phyloP scores from a whole-genome alignment of 2,888 invertebrate species.

The Heliconius charithonia region DNA sequence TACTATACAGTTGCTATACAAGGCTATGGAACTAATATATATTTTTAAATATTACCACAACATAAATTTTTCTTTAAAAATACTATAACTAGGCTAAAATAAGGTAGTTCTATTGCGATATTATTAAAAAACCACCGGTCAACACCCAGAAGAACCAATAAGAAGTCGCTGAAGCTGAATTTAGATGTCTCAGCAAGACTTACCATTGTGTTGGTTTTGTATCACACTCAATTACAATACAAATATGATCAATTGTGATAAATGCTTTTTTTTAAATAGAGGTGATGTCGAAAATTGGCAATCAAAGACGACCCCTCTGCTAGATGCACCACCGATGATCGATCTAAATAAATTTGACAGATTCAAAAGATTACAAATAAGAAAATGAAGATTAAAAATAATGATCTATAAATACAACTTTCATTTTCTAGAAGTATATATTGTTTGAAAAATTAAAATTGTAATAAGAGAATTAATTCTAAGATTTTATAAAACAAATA shows the following conservation, averaged over 20 bases:
- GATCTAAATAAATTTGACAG: constrained; percentile 56
- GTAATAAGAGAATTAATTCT: background rate
- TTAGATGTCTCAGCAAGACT: constrained; percentile 4
- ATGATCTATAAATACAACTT: background rate
- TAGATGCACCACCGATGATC: constrained; percentile 55
- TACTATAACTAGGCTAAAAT: background rate
- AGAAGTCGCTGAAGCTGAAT: constrained; percentile 15
- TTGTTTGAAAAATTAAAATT: background rate
- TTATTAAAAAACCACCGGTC: constrained; percentile 30
- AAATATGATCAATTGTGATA: constrained; percentile 2
- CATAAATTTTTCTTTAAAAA: background rate
- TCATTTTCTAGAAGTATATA: background rate
- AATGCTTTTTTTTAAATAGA: constrained; percentile 4
- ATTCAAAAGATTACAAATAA: constrained; percentile 40
- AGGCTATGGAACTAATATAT: background rate
- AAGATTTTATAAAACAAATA: background rate
- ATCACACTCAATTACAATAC: constrained; percentile 19
- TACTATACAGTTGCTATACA: background rate
- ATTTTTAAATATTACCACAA: background rate
- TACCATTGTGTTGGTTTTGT: constrained; percentile 40
- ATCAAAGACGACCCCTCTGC: constrained; percentile 42
- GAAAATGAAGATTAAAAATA: constrained; percentile 28
- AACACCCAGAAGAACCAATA: constrained; percentile 31
- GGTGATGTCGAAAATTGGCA: constrained; percentile 37
- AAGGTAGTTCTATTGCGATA: background rate